These are phyloP conservation scores for Prunella himalayana DNA, from an alignment of 2,113 vertebrate genomes.

Conservation along the genomic window DNA sequence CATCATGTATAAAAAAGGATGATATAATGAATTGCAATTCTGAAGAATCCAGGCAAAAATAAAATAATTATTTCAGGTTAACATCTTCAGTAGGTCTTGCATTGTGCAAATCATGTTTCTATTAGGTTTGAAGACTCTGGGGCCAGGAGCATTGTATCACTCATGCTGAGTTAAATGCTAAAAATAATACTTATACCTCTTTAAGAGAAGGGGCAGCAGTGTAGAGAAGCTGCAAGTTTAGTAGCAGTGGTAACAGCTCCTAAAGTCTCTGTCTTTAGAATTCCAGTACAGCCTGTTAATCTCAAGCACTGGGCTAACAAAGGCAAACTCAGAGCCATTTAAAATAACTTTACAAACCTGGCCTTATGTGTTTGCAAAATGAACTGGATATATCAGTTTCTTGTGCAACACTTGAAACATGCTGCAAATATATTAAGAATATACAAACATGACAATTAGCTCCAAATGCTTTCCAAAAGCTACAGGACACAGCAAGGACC, in stretches of 20 bases:
- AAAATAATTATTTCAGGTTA: background rate
- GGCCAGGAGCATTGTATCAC: background rate
- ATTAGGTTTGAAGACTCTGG: background rate
- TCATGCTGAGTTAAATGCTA: background rate
- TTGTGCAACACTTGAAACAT: background rate
- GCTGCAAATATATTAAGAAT: background rate
- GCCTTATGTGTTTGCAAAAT: background rate
- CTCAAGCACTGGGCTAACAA: background rate
- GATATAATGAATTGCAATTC: background rate
- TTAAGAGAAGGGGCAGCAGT: background rate
- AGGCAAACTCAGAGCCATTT: background rate
- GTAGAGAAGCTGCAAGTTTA: background rate
- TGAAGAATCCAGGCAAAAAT: background rate
- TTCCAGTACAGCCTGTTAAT: background rate
- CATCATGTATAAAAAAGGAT: slow-evolving; percentile 20
- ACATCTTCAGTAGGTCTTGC: background rate
- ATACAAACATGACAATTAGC: background rate
- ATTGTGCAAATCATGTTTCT: background rate
- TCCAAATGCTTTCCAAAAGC: background rate
- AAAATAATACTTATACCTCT: background rate
- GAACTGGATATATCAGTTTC: background rate
- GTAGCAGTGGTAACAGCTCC: background rate
- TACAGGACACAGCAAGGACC: background rate
- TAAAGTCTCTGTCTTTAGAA: background rate
- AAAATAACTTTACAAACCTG: background rate